phyloP scores from a whole-genome alignment of 2,113 vertebrate species.

The Oreotragus oreotragus region DNA sequence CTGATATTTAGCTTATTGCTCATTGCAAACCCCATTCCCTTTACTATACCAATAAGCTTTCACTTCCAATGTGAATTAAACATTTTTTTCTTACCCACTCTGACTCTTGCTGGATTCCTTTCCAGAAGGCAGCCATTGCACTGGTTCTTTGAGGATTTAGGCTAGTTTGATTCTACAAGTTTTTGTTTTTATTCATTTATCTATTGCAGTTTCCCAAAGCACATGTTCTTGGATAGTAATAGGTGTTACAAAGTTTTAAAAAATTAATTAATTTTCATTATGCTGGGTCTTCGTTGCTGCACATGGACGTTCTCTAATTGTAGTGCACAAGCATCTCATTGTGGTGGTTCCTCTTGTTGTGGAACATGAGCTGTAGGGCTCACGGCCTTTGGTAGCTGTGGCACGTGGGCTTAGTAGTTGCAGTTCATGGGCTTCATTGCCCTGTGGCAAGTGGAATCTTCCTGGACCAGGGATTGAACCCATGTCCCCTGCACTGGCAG shows the following conservation, averaged over 20 bases:
- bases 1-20: conserved; percentile 10
- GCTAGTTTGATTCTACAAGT: background rate
- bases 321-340: background rate
- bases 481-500: background rate
- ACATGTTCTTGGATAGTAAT: background rate
- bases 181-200: conserved; percentile 20
- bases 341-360: background rate
- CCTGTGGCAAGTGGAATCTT: background rate
- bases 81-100: background rate
- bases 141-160: conserved; percentile 9
- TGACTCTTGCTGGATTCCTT: conserved; percentile 20
- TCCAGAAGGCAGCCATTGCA: background rate
- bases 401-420: background rate
- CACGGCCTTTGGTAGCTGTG: background rate
- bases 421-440: background rate
- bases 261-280: background rate
- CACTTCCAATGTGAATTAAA: background rate
- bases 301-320: background rate
- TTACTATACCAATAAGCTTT: background rate
- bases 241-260: background rate
- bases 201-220: background rate
- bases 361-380: background rate
- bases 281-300: background rate
- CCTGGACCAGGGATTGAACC: background rate
- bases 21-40: background rate